Evolutionary conservation across 2,888 invertebrate genomes (phyloP).

Genomic region (Andrena fulva): DNA sequence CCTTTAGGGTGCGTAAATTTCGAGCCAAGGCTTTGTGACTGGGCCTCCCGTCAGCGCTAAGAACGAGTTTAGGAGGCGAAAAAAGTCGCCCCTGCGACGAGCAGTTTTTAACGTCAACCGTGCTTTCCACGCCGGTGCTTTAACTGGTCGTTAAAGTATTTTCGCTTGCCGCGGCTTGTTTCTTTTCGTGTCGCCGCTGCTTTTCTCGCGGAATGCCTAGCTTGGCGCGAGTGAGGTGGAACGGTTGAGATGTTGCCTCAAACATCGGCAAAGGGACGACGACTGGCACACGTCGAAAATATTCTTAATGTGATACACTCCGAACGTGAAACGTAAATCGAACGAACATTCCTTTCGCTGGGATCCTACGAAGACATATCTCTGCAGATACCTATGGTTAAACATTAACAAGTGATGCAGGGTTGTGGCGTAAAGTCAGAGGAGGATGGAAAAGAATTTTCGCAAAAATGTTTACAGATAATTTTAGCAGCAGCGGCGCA

Average conservation of each 20-base stretch:
- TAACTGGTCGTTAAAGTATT: constrained; percentile 64
- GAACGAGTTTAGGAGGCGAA: constrained; percentile 11
- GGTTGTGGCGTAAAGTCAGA: background rate
- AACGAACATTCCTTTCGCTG: background rate
- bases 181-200: constrained; percentile 32
- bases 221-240: constrained; percentile 1
- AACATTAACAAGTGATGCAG: background rate
- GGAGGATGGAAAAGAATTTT: background rate
- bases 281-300: constrained; percentile 19
- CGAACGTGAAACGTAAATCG: background rate
- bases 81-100: constrained; percentile 15
- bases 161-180: constrained; percentile 41
- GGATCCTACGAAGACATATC: background rate
- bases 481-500: background rate
- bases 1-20: background rate
- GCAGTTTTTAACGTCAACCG: constrained; percentile 45
- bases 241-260: constrained; percentile 13
- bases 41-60: constrained; percentile 11
- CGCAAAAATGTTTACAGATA: background rate
- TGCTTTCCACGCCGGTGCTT: constrained; percentile 44
- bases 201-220: constrained; percentile 22
- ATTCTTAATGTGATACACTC: constrained; percentile 10
- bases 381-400: background rate
- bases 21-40: background rate
- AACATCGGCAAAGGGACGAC: background rate